These are phyloP conservation scores for Poecilus cupreus DNA, from an alignment of 2,888 invertebrate species.

Conservation along the genomic window DNA sequence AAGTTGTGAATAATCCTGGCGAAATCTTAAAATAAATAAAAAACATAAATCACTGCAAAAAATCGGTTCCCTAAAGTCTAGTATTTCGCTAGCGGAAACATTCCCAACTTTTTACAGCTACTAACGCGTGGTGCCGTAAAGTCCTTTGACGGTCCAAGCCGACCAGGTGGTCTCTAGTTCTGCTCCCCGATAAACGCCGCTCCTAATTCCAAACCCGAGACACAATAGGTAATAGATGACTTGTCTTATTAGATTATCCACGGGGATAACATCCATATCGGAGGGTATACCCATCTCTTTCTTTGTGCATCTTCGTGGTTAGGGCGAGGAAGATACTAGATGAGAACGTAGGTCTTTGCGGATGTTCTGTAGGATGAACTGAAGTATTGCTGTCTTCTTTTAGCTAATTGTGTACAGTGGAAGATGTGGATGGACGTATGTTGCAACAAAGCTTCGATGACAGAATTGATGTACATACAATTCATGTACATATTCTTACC, in stretches of 20 bases:
- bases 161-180: conserved; percentile 54
- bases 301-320: not conserved
- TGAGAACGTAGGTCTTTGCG: not conserved
- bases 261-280: conserved; percentile 60
- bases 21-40: not conserved
- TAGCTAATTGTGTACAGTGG: not conserved
- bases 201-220: conserved; percentile 55
- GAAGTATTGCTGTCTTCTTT: not conserved
- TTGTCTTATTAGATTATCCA: conserved; percentile 68
- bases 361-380: not conserved
- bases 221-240: conserved; percentile 65
- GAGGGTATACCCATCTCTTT: conserved; percentile 2
- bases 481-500: not conserved
- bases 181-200: conserved; percentile 27
- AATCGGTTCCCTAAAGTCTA: conserved; percentile 9
- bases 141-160: conserved; percentile 42
- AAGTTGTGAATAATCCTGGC: not conserved
- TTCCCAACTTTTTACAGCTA: not conserved
- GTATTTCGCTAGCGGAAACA: not conserved
- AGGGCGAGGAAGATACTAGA: not conserved
- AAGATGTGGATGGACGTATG: not conserved
- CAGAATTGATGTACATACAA: not conserved
- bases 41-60: conserved; percentile 13
- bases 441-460: not conserved
- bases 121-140: conserved; percentile 54